Evolutionary conservation across 30 jellyfish, hydroid and myxozoan species (phyloP), one percentile per base, ranked within the genome.

Genomic region (Sanderia malayensis): DNA sequence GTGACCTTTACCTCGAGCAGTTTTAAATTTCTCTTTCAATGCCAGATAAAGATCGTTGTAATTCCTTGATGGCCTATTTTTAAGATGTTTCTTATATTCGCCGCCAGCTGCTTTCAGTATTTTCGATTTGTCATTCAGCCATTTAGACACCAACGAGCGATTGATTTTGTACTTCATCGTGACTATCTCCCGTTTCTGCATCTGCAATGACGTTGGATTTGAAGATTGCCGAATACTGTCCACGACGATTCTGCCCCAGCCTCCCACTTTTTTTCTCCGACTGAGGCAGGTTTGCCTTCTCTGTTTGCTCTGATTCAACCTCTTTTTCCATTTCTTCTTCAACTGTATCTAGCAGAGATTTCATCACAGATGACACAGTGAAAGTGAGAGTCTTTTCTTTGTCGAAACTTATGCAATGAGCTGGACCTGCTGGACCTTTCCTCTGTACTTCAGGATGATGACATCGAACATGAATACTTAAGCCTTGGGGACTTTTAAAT

Each of bases 1-100:
- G 68, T 76, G 89, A 6, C 88, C 94, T 59, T 85, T 63, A 23
- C 74, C 73, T 34, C 58, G 44, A 4, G 88, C 90, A 28, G 28
- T 37, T 17, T 20, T 26, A 46, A 70, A 70, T n/a, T 45, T 34
- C 64, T 71, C 33, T 29, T 10, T 44, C 32, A 70, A 49, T 37
- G 44, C 81, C n/a, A 20, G 31, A 70, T 70, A 82, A 8, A 82
- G 74, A n/a, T 58, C 68, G 21, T 46, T 72, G 57, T 82, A 83
- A 28, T 70, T 73, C 45, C 76, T 73, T 10, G 80, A 17, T 31
- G 77, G 80, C 52, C 95, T 25, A 34, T 64, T 44, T 70, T 75
- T 85, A 28, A 53, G 58, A 2, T 30, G 6, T 55, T 73, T 73
- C 34, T 73, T 47, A 17, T 55, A 52, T 62, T 62, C 55, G 3